Conservation (phyloP, 92 coral and sea anemone species). For the Anthopleura xanthogrammica region DNA sequence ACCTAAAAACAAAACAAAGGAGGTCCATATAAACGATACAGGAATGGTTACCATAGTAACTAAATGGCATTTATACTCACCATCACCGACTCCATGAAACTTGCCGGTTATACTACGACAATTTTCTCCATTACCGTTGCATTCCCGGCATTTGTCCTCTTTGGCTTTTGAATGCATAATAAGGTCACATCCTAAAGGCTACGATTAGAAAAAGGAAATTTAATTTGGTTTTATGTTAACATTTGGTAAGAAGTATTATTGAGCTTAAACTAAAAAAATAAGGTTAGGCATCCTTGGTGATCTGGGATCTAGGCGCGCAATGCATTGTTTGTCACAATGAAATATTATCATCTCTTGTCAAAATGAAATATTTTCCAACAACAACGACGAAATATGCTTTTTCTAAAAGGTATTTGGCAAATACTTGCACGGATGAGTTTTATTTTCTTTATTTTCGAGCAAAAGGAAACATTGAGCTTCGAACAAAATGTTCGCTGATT, state of each 20-base stretch:
- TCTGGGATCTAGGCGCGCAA: too few relatives aligned
- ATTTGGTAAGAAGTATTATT: too few relatives aligned
- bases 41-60: not conserved
- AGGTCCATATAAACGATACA: not conserved
- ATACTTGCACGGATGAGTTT: too few relatives aligned
- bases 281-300: not conserved
- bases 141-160: conserved; percentile 97
- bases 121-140: conserved; percentile 87
- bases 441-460: too few relatives aligned
- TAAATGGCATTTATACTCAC: conserved; percentile 32
- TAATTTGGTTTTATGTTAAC: not conserved
- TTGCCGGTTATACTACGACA: conserved; percentile 69
- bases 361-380: too few relatives aligned
- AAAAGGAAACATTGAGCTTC: too few relatives aligned
- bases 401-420: too few relatives aligned
- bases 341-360: too few relatives aligned
- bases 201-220: not conserved
- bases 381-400: too few relatives aligned
- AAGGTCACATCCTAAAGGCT: conserved; percentile 92
- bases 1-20: conserved; percentile 34
- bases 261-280: not conserved
- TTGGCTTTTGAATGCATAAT: conserved; percentile 78
- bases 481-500: too few relatives aligned
- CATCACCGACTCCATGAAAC: conserved; percentile 58
- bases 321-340: too few relatives aligned